Conservation (phyloP, 2,888 invertebrate genomes). For the Nymphalis urticae region DNA sequence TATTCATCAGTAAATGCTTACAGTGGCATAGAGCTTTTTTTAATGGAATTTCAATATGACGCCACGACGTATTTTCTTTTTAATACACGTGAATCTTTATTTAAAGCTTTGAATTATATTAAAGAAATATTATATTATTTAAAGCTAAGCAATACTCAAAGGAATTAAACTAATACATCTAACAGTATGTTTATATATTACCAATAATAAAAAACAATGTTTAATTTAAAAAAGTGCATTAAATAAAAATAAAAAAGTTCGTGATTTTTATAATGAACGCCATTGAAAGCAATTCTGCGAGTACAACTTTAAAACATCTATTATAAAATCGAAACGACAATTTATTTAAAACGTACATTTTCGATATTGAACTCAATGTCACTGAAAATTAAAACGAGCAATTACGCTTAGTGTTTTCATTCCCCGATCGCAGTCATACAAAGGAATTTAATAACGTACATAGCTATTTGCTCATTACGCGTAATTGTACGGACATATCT, state of each 20-base stretch:
- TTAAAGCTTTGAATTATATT: too few species aligned
- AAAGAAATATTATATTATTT: too few species aligned
- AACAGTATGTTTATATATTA: not conserved
- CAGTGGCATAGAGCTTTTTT: too few species aligned
- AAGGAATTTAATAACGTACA: slow-evolving; percentile 22
- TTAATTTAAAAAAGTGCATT: not conserved
- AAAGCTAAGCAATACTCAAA: too few species aligned
- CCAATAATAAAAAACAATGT: not conserved
- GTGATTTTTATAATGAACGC: not conserved
- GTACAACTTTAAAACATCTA: slow-evolving; percentile 21
- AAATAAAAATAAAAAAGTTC: not conserved
- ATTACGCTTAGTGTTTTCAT: slow-evolving; percentile 29
- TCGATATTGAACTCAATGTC: slow-evolving; percentile 24
- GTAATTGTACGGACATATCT: slow-evolving; percentile 20
- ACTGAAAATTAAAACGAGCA: slow-evolving; percentile 28
- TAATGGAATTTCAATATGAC: too few species aligned
- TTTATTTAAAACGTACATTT: slow-evolving; percentile 35
- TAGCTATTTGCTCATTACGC: slow-evolving; percentile 11
- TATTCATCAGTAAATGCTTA: too few species aligned
- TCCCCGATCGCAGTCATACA: slow-evolving; percentile 16
- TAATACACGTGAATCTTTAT: too few species aligned
- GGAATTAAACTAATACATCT: too few species aligned
- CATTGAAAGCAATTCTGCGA: slow-evolving; percentile 2
- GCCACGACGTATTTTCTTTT: too few species aligned
- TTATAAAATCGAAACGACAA: slow-evolving; percentile 22